A percentile compares a stretch with the other conserved stretches of the same genome.
Evolutionary conservation across 2,797 vertebrate genomes (phyloP).

Genomic region (Mus minutoides): DNA sequence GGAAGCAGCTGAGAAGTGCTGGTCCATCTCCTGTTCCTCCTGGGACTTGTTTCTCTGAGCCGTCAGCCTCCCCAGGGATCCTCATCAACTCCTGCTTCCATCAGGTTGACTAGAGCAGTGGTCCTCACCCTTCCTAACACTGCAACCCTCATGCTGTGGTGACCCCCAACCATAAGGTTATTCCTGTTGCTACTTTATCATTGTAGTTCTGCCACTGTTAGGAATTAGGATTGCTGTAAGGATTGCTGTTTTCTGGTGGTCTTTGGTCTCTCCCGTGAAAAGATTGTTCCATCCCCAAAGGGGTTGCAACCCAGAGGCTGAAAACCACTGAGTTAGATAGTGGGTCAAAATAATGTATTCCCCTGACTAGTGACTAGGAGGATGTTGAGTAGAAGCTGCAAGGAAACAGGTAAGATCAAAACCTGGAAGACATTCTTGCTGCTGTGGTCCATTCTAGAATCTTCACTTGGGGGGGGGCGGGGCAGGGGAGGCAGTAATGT

Average conservation of each 20-base stretch:
- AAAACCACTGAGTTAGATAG: not conserved
- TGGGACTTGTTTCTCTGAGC: not conserved
- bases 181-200: not conserved
- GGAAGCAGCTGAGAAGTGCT: not conserved
- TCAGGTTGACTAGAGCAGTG: not conserved
- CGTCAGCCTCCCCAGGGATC: not conserved
- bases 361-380: not conserved
- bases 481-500: not conserved
- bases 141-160: not conserved
- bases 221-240: not conserved
- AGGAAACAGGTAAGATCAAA: slow-evolving; percentile 22
- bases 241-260: not conserved
- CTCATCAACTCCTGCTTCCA: not conserved
- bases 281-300: not conserved
- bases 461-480: not conserved
- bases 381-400: not conserved
- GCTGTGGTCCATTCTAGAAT: not conserved
- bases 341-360: not conserved
- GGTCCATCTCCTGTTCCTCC: not conserved
- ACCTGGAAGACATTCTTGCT: not conserved
- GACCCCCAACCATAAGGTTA: not conserved
- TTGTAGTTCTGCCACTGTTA: not conserved
- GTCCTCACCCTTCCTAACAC: not conserved
- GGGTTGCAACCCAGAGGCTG: not conserved
- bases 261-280: not conserved